A percentile compares a stretch with the other conserved stretches of the same genome.
These are phyloP conservation scores for Nemapogon koenigi DNA, from an alignment of 2,888 invertebrate species.

Conservation along the genomic window DNA sequence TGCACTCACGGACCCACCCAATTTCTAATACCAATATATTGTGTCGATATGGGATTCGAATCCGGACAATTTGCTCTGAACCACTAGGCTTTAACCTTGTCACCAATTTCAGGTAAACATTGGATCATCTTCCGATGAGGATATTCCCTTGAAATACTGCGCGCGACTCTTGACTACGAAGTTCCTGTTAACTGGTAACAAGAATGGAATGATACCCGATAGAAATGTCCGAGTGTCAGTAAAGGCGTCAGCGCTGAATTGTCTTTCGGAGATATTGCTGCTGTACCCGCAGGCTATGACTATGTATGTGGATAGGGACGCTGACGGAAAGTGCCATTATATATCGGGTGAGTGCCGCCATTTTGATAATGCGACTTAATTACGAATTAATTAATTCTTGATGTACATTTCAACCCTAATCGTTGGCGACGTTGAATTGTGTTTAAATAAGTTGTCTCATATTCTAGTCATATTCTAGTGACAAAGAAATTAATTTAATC, in stretches of 20 bases:
- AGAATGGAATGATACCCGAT: constrained; percentile 72
- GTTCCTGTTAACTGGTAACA: constrained; percentile 74
- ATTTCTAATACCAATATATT: too few relatives aligned
- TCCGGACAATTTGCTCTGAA: too few relatives aligned
- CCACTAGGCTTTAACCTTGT: too few relatives aligned
- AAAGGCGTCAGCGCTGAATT: constrained; percentile 84
- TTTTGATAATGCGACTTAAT: too few relatives aligned
- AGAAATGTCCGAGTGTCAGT: constrained; percentile 84
- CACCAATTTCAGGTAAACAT: constrained; percentile 68
- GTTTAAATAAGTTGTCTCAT: too few relatives aligned
- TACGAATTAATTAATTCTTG: too few relatives aligned
- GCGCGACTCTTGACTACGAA: constrained; percentile 73
- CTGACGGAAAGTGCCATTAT: constrained; percentile 42
- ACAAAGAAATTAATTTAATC: too few relatives aligned
- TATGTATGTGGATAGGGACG: constrained; percentile 67
- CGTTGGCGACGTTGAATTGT: too few relatives aligned
- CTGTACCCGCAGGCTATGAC: constrained; percentile 78
- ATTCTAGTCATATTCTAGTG: too few relatives aligned
- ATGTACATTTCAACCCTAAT: too few relatives aligned
- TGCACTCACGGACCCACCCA: too few relatives aligned
- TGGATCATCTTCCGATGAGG: constrained; percentile 70
- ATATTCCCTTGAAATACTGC: constrained; percentile 73
- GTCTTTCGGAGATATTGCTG: constrained; percentile 76
- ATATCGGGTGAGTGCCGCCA: constrained; percentile 45
- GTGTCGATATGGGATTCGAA: too few relatives aligned